Percentiles rank a stretch among this genome's conserved stretches.
Evolutionary conservation across 2,888 invertebrate species (phyloP).

Genomic region (Dasypogon diadema): DNA sequence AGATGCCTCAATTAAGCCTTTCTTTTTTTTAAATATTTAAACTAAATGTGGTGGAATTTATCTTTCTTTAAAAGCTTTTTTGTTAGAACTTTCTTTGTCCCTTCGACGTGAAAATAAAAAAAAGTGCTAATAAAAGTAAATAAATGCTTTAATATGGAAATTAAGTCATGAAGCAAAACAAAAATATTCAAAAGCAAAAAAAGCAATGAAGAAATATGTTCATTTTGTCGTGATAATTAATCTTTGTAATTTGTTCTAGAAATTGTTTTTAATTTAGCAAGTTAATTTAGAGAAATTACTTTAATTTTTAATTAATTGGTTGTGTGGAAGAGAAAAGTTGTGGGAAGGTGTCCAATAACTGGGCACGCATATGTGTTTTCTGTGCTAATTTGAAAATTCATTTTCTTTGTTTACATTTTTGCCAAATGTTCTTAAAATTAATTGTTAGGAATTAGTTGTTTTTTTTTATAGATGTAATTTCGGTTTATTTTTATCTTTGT

Average conservation of each 20-base stretch:
- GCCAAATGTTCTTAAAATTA: constrained; percentile 15
- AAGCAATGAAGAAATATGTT: no score
- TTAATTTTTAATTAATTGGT: constrained; percentile 23
- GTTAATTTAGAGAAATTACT: constrained; percentile 1
- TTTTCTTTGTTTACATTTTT: constrained; percentile 22
- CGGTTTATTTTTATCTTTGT: background rate
- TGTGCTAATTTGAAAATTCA: constrained; percentile 25
- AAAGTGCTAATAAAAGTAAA: constrained; percentile 12
- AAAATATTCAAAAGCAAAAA: background rate
- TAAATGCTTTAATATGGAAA: no score
- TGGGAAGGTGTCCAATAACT: no score
- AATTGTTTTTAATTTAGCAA: constrained; percentile 1
- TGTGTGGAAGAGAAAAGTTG: background rate
- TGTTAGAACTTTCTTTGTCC: constrained; percentile 8
- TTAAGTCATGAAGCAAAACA: background rate
- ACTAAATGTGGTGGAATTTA: constrained; percentile 8
- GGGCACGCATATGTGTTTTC: background rate
- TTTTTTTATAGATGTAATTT: constrained; percentile 4
- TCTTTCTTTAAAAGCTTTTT: background rate
- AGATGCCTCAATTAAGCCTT: constrained; percentile 20
- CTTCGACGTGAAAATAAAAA: background rate
- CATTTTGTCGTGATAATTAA: constrained; percentile 24
- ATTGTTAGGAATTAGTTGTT: constrained; percentile 16
- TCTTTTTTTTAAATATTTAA: background rate
- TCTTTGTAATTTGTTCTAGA: constrained; percentile 3